Evolutionary conservation across 2,113 vertebrate genomes (phyloP).

Genomic region (Edolisoma coerulescens): DNA sequence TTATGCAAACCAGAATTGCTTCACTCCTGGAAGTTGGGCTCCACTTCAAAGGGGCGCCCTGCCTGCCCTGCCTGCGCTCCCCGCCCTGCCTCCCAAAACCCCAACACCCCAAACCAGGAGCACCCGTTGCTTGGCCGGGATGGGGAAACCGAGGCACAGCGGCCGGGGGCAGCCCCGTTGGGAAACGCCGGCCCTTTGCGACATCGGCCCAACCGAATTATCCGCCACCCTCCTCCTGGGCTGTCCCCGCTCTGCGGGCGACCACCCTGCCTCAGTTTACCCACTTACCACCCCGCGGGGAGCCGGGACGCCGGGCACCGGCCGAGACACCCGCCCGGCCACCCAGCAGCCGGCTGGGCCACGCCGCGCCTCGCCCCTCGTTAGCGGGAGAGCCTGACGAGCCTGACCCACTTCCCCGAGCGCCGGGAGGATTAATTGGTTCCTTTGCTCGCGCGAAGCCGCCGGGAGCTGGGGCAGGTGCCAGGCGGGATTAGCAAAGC

Average conservation of each 20-base stretch:
- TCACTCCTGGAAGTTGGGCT: conserved; percentile 36
- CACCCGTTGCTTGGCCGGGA: neutral
- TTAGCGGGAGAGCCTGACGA: conserved; percentile 57
- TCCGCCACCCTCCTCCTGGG: neutral
- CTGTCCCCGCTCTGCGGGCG: neutral
- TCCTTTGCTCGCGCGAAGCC: conserved; percentile 33
- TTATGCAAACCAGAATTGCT: conserved; percentile 42
- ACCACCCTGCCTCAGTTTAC: conserved; percentile 39
- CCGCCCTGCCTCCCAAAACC: neutral
- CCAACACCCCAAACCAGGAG: neutral
- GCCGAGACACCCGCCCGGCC: neutral
- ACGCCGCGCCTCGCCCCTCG: conserved; percentile 25
- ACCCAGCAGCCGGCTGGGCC: conserved; percentile 17
- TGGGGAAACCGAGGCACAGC: conserved; percentile 12
- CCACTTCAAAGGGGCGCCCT: conserved; percentile 37
- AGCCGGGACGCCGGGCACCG: neutral
- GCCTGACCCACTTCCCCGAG: conserved; percentile 61
- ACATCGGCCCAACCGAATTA: conserved; percentile 24
- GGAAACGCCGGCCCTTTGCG: conserved; percentile 5
- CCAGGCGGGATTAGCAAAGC: conserved; percentile 53
- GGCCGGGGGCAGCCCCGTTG: neutral
- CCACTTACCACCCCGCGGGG: conserved; percentile 25
- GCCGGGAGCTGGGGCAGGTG: conserved; percentile 57
- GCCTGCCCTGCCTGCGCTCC: neutral
- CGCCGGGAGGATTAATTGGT: conserved; percentile 54